Evolutionary conservation across 2,888 invertebrate species (phyloP).

Genomic region (Branchellion lobata): DNA sequence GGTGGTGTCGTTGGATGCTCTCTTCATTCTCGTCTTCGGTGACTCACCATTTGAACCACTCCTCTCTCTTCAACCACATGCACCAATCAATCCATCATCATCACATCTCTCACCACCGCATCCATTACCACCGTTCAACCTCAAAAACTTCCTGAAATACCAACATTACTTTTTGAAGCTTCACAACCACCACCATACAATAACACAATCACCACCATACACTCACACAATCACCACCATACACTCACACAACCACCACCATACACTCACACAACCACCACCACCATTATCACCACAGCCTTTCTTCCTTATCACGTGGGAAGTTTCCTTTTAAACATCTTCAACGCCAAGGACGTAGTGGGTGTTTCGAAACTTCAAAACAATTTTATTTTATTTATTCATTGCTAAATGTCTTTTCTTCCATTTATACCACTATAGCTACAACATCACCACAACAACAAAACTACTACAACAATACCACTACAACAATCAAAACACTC

Average conservation of each 20-base stretch:
- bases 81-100: too few species aligned
- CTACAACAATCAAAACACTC: too few species aligned
- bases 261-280: neutral
- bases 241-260: neutral
- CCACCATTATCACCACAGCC: conserved; percentile 65
- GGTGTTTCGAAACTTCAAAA: too few species aligned
- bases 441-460: too few species aligned
- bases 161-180: too few species aligned
- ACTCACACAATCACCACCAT: neutral
- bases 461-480: too few species aligned
- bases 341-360: conserved; percentile 69
- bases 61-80: too few species aligned
- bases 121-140: neutral
- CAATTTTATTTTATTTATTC: too few species aligned
- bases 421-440: too few species aligned
- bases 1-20: conserved; percentile 93
- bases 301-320: conserved; percentile 96
- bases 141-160: too few species aligned
- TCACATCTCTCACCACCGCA: neutral
- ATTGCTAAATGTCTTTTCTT: too few species aligned
- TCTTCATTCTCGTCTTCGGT: conserved; percentile 91
- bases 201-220: neutral
- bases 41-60: too few species aligned
- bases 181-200: neutral
- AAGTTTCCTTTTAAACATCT: conserved; percentile 74